A percentile compares a stretch with the other conserved stretches of the same genome.
phyloP scores from a whole-genome alignment of 2,888 invertebrate genomes.

The Stenotaenia linearis region DNA sequence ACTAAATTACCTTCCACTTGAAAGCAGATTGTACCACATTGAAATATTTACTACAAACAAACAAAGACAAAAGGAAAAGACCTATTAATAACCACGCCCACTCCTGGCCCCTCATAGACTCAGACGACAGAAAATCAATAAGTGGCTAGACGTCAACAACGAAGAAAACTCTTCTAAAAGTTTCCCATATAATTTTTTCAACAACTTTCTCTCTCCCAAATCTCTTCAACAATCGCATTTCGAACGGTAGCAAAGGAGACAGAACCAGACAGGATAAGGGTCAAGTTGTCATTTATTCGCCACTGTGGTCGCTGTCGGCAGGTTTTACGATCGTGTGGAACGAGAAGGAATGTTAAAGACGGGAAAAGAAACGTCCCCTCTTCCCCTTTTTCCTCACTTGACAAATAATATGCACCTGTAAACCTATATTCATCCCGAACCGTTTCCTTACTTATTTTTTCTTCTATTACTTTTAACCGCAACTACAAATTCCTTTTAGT shows the following conservation, averaged over 20 bases:
- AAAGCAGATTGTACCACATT: background rate
- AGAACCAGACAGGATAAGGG: constrained; percentile 24
- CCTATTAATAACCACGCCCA: constrained; percentile 18
- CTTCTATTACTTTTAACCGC: background rate
- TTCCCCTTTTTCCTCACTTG: background rate
- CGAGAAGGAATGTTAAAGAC: constrained; percentile 5
- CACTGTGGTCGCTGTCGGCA: constrained; percentile 22
- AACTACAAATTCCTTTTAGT: background rate
- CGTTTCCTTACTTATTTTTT: background rate
- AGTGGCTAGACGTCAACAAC: background rate
- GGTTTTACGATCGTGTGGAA: constrained; percentile 10
- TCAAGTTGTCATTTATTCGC: constrained; percentile 21
- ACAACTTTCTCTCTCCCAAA: background rate
- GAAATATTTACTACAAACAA: background rate
- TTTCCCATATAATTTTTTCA: background rate
- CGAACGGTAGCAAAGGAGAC: constrained; percentile 6
- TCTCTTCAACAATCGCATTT: background rate
- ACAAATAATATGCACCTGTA: constrained; percentile 24
- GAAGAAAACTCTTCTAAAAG: background rate
- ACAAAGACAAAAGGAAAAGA: constrained; percentile 23
- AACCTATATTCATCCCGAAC: background rate
- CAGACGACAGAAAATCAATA: constrained; percentile 26
- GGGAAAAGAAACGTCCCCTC: background rate
- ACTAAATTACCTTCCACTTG: background rate
- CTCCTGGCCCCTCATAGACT: background rate